Evolutionary conservation across 2,888 invertebrate species (phyloP).

Genomic region (Nowickia ferox): DNA sequence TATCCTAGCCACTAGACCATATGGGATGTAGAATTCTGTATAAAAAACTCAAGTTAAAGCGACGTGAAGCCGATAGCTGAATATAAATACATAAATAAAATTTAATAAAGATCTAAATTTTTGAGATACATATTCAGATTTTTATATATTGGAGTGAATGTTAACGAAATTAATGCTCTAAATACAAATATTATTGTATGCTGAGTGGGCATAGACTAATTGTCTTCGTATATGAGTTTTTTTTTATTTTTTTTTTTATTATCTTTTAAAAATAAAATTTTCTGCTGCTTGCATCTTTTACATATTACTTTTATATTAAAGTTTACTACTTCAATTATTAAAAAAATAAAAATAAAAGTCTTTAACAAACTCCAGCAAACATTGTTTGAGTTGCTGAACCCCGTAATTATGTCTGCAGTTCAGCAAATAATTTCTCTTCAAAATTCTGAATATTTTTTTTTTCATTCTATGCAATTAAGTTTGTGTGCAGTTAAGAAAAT

Average conservation of each 20-base stretch:
- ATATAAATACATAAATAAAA: background rate
- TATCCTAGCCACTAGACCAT: slow-evolving; percentile 83
- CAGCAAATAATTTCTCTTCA: slow-evolving; percentile 39
- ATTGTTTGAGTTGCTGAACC: slow-evolving; percentile 36
- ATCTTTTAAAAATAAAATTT: no score
- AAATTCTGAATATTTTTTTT: slow-evolving; percentile 12
- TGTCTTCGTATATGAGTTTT: no score
- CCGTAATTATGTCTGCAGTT: slow-evolving; percentile 61
- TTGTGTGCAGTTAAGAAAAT: slow-evolving; percentile 31
- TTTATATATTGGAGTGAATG: no score
- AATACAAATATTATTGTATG: no score
- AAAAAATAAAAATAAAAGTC: background rate
- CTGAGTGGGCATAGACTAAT: no score
- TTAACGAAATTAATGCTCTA: no score
- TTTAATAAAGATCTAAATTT: background rate
- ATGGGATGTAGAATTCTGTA: slow-evolving; percentile 75
- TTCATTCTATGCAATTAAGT: slow-evolving; percentile 23
- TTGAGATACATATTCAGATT: no score
- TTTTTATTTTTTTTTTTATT: no score
- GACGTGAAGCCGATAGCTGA: background rate
- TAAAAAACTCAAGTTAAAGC: background rate
- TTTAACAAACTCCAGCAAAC: background rate
- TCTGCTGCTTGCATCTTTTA: no score
- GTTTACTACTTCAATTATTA: background rate
- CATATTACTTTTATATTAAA: background rate